These are phyloP conservation scores for Tapera naevia DNA, from an alignment of 2,797 vertebrate species.

Conservation along the genomic window DNA sequence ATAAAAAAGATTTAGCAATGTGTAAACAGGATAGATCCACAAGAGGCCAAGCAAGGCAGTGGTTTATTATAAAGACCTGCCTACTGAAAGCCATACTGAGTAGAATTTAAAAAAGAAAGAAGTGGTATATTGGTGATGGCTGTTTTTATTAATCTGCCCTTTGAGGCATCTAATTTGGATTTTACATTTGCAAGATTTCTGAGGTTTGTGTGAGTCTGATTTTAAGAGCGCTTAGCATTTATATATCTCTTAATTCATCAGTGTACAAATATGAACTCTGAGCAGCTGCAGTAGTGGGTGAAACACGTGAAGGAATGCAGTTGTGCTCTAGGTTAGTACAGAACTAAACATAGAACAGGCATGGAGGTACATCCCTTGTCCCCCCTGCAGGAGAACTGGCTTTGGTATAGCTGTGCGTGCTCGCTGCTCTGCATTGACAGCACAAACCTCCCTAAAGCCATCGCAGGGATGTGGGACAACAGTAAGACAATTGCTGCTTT, in stretches of 20 bases:
- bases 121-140: constrained; percentile 34
- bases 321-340: background rate
- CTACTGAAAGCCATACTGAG: constrained; percentile 13
- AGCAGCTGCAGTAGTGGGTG: background rate
- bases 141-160: constrained; percentile 42
- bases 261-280: background rate
- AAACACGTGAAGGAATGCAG: background rate
- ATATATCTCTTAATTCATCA: constrained; percentile 10
- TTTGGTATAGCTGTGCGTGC: background rate
- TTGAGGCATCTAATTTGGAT: background rate
- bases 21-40: constrained; percentile 58
- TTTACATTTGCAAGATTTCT: constrained; percentile 15
- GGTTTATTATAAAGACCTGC: constrained; percentile 42
- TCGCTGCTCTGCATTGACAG: background rate
- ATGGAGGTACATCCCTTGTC: background rate
- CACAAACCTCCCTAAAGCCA: constrained; percentile 8
- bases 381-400: background rate
- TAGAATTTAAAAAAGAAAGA: constrained; percentile 47
- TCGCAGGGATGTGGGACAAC: background rate
- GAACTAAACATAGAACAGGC: background rate
- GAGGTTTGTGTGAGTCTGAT: background rate
- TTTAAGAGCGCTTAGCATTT: constrained; percentile 38
- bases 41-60: constrained; percentile 23
- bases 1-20: constrained; percentile 56
- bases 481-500: constrained; percentile 11